phyloP scores from a whole-genome alignment of 2,113 vertebrate species.

The Ovis aries region DNA sequence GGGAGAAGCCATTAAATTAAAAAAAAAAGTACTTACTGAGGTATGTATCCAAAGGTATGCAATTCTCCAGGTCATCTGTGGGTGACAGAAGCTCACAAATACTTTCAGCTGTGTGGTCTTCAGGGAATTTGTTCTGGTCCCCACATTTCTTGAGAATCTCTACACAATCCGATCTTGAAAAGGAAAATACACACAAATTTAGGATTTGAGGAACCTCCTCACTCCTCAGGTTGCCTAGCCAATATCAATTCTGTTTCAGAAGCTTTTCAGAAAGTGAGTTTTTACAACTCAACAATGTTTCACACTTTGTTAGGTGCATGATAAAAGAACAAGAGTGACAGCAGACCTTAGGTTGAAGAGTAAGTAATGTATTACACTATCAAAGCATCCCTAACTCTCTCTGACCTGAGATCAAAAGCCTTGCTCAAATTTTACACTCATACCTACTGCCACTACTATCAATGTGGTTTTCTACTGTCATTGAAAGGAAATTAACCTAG shows the following conservation, averaged over 20 bases:
- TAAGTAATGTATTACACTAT: neutral
- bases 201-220: neutral
- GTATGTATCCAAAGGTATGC: constrained; percentile 94
- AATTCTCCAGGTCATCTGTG: constrained; percentile 91
- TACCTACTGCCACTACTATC: neutral
- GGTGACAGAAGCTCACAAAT: constrained; percentile 96
- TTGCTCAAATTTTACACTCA: neutral
- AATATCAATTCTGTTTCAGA: neutral
- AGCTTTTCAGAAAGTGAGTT: neutral
- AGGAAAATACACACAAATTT: constrained; percentile 54
- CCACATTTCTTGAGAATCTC: constrained; percentile 97
- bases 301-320: neutral
- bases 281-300: neutral
- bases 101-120: constrained; percentile 93
- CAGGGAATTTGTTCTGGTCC: constrained; percentile 90
- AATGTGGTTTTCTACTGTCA: neutral
- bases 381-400: neutral
- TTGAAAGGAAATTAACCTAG: constrained; percentile 1
- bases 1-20: neutral
- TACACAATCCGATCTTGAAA: constrained; percentile 94
- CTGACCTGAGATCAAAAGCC: constrained; percentile 6
- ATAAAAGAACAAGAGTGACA: neutral
- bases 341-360: neutral
- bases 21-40: constrained; percentile 85
- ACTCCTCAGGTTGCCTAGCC: neutral